Evolutionary conservation across 2,797 vertebrate genomes (phyloP).

Genomic region (Dipus sagitta): DNA sequence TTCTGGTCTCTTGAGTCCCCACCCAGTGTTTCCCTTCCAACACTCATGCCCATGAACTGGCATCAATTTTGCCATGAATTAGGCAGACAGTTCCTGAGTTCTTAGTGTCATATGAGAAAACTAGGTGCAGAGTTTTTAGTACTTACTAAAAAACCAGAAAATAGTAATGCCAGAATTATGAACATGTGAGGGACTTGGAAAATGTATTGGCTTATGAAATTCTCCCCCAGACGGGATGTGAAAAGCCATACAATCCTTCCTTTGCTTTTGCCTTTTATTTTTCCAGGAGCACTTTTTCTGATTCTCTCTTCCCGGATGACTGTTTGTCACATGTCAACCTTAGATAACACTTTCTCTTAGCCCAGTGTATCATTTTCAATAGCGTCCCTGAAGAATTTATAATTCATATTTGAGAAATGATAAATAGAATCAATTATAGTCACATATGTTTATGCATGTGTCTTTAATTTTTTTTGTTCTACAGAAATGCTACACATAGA

Average conservation of each 20-base stretch:
- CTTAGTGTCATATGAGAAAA: conserved; percentile 12
- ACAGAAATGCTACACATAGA: neutral
- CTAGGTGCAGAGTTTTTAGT: neutral
- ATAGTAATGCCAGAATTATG: neutral
- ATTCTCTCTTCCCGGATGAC: neutral
- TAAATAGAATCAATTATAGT: neutral
- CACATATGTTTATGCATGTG: neutral
- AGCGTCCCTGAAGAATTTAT: neutral
- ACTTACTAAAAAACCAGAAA: neutral
- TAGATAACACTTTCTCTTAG: neutral
- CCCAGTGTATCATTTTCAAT: neutral
- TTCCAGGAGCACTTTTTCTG: neutral
- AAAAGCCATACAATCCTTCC: neutral
- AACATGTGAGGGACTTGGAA: neutral
- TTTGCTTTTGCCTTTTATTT: neutral
- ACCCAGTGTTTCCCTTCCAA: neutral
- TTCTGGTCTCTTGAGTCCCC: neutral
- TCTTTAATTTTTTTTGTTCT: neutral
- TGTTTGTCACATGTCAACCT: neutral
- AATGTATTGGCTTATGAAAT: neutral
- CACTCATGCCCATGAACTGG: neutral
- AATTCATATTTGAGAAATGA: neutral
- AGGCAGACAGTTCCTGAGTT: neutral
- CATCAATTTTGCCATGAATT: neutral
- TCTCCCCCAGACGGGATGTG: neutral